Evolutionary conservation across 1,140 invertebrate species (phyloP), one percentile per base, ranked within the genome.

Genomic region (Dinothrombium tinctorium): DNA sequence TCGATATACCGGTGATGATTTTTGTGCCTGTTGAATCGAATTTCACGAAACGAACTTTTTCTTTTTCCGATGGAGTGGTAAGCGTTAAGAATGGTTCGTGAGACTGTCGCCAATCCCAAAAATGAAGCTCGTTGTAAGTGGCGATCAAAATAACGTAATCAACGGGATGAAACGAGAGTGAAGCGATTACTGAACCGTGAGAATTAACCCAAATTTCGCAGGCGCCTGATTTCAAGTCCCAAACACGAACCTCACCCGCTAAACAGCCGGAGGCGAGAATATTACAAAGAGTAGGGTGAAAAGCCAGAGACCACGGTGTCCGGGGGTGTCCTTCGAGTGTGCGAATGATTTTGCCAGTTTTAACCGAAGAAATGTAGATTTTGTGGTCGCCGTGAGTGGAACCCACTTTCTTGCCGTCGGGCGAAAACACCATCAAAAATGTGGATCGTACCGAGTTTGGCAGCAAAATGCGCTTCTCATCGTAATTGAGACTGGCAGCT

Each of bases 351-450:
- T 76, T 75, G 1, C 79, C 76, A 49, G 67, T 82, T 8, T 51
- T 48, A 20, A 83, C 56, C 52, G 86, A 76, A 33, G 72, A 79
- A 11, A 89, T 72, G 56, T 84, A 81, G n/a, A 89, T 73, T 56
- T 77, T 76, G 53, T 86, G 81, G 58, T 89, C 82, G 21, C 81
- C 80, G 64, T 87, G 81, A 1, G 79, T 80, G 4, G 80, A 86
- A 32, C 81, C 82, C 24, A 86, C 69, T 60, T 74, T 76, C 12
- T 69, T 76, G 72, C 74, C 74, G 68, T 81, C 76, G 40, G 74
- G 72, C 67, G 76, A 81, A 49, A 80, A 82, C 31, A 75, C 74
- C 71, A 80, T 78, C 32, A 82, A 58, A 61, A 81, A 80, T 42
- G 77, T 79, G 26, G 75, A 74, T 51, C 70, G 64, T 42, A 74